Evolutionary conservation across 2,888 invertebrate species (phyloP).

Genomic region (Phytoseiulus persimilis): DNA sequence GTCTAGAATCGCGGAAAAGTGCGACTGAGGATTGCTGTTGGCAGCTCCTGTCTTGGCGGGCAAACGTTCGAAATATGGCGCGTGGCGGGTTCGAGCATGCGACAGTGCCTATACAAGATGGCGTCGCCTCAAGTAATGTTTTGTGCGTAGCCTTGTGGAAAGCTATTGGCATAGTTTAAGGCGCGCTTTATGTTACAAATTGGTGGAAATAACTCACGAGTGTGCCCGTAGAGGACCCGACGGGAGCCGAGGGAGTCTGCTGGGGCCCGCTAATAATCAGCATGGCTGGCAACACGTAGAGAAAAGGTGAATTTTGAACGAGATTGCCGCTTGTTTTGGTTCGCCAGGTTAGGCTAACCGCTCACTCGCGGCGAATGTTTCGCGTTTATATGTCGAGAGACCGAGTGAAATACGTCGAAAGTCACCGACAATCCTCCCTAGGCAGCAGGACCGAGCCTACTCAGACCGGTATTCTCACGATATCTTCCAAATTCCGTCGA

Average conservation of each 20-base stretch:
- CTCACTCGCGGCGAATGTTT: slow-evolving; percentile 32
- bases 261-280: slow-evolving; percentile 26
- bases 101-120: slow-evolving; percentile 37
- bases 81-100: slow-evolving; percentile 37
- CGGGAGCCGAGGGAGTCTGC: slow-evolving; percentile 39
- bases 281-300: slow-evolving; percentile 37
- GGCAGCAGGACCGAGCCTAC: background rate
- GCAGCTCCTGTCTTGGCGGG: background rate
- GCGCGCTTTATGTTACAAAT: slow-evolving; percentile 33
- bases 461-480: background rate
- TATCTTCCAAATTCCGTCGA: background rate
- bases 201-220: slow-evolving; percentile 17
- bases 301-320: slow-evolving; percentile 21
- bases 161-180: slow-evolving; percentile 30
- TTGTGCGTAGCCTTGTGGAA: slow-evolving; percentile 37
- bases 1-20: no score
- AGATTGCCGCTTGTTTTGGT: slow-evolving; percentile 34
- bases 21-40: background rate
- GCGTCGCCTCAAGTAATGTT: slow-evolving; percentile 37
- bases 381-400: background rate
- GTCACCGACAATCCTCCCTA: background rate
- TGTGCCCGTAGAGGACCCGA: slow-evolving; percentile 33
- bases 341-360: slow-evolving; percentile 35
- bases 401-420: background rate
- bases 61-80: slow-evolving; percentile 26